Base-by-base conservation (phyloP, 2,113 vertebrate species). In the Cynopterus brachyotis region DNA sequence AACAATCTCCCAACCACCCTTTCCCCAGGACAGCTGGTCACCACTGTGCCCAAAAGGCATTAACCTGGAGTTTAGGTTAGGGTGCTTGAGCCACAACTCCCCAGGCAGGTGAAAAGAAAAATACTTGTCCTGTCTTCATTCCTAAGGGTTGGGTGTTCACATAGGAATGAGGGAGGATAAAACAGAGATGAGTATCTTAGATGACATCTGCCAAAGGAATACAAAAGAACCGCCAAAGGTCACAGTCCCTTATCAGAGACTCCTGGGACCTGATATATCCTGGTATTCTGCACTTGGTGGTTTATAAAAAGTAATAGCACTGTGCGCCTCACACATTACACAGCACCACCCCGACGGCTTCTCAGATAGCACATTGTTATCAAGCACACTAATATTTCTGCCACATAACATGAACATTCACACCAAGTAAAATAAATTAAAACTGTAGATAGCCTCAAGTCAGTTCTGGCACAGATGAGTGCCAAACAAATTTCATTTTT, bases 1-100 rank as follows among this genome's bases (percentile, higher is more conserved):
- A 10, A 22, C 10, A 6, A 80, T 73, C 19, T n/a, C 53, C 55
- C 24, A 9, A 13, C 0, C 4, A 22, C 22, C 12, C 69, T 15
- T 9, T 15, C 28, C 6, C 3, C 22, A 47, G 28, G 53, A 47
- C 40, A 72, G 69, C 59, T 5, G 20, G n/a, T 72, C 62, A 22
- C 37, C 1, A 4, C 16, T 47, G 28, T 47, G 16, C 5, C 53
- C 2, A 1, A 13, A 22, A 0, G 1, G 4, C 7, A 37, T 12
- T 4, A 17, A 28, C 10, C 37, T n/a, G 1, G 50, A 47, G 28
- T 20, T 84, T n/a, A n/a, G 7, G 28, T 84, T n/a, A n/a, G 7
- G 28, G 4, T 45, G 5, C 11, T 3, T 57, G 24, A 6, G 2
- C 28, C 12, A 0, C 2, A 1, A 22, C 57, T 55, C 79, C 35